Evolutionary conservation across 2,797 vertebrate genomes (phyloP).

Genomic region (Anniella stebbinsi): DNA sequence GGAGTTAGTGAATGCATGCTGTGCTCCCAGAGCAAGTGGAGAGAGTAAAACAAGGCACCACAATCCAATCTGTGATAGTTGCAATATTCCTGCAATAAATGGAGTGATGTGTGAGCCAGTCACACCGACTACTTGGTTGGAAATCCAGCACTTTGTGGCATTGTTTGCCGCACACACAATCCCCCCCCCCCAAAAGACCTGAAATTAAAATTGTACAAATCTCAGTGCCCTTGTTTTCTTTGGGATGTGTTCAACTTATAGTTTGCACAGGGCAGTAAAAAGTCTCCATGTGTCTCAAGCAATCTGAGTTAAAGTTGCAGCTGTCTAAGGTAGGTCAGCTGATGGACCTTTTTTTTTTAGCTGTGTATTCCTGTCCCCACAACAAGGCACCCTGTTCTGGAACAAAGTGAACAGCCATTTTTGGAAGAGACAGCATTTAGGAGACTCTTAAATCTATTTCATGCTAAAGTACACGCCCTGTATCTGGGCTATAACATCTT

Average conservation of each 20-base stretch:
- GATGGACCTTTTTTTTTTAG: too few species aligned
- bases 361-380: too few species aligned
- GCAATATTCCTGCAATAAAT: slow-evolving; percentile 38
- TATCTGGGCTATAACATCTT: background rate
- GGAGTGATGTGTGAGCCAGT: slow-evolving; percentile 41
- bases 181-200: background rate
- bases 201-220: background rate
- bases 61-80: background rate
- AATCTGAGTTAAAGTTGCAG: background rate
- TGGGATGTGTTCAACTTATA: background rate
- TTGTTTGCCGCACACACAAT: too few species aligned
- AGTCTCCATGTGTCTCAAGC: background rate
- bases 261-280: background rate
- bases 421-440: background rate
- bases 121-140: slow-evolving; percentile 47
- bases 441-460: background rate
- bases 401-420: background rate
- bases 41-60: background rate
- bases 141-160: slow-evolving; percentile 7
- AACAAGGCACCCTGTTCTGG: too few species aligned
- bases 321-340: background rate
- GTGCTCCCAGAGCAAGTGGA: background rate
- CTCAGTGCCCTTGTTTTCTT: background rate
- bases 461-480: background rate
- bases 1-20: background rate